Conservation (phyloP, 2,113 vertebrate genomes). For the Neotoma lepida region DNA sequence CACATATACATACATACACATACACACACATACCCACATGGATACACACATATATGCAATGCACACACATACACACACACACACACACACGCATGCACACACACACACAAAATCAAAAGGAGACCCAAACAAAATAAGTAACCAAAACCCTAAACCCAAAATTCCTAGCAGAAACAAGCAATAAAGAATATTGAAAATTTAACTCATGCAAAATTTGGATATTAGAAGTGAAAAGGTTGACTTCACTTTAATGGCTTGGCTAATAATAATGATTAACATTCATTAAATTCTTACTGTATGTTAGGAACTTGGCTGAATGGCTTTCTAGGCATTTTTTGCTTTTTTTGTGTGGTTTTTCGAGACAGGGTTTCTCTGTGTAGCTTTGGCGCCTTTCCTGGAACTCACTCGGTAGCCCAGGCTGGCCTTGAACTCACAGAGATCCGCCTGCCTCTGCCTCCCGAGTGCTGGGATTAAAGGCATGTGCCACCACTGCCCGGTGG, state of each 20-base stretch:
- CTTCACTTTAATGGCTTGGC: neutral
- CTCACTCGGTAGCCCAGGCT: too few species aligned
- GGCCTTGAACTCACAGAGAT: too few species aligned
- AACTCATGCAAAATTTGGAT: conserved; percentile 11
- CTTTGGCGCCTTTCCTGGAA: too few species aligned
- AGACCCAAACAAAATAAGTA: neutral
- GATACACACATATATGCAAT: neutral
- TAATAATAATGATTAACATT: neutral
- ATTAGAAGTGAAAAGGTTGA: neutral
- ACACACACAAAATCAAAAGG: neutral
- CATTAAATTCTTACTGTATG: conserved; percentile 12
- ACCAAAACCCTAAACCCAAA: neutral
- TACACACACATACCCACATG: neutral
- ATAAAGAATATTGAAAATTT: conserved; percentile 14
- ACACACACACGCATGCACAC: neutral
- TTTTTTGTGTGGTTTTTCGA: too few species aligned
- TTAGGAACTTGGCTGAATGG: neutral
- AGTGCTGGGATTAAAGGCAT: too few species aligned
- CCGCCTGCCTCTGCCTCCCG: too few species aligned
- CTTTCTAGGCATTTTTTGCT: conserved; percentile 29
- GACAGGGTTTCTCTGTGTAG: too few species aligned
- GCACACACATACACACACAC: neutral
- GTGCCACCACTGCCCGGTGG: too few species aligned
- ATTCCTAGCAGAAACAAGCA: neutral
- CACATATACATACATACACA: neutral